Conservation (phyloP, 2,888 invertebrate species). For the Camptogramma bilineatum region DNA sequence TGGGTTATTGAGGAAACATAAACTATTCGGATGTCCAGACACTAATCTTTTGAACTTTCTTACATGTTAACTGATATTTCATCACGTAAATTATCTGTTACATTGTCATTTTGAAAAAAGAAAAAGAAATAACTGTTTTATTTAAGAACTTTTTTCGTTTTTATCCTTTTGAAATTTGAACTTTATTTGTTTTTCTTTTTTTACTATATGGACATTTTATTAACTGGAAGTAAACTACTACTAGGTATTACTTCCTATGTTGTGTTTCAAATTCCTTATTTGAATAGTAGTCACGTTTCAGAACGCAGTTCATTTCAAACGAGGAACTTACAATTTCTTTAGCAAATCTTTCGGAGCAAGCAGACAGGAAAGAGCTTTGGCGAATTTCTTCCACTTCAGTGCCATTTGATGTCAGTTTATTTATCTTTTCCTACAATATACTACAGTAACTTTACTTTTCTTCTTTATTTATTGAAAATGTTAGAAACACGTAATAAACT, state of each 20-base stretch:
- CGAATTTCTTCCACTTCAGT: constrained; percentile 22
- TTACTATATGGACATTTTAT: no score
- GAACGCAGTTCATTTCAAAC: constrained; percentile 1
- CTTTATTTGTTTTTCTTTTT: no score
- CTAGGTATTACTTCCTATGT: not conserved
- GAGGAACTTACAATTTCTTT: not conserved
- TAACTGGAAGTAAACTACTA: no score
- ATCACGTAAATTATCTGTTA: constrained; percentile 15
- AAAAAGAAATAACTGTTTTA: not conserved
- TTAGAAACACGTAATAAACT: constrained; percentile 27
- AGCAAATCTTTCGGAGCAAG: constrained; percentile 16
- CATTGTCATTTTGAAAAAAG: not conserved
- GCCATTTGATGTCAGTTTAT: not conserved
- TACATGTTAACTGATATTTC: constrained; percentile 24
- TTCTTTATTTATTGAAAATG: not conserved
- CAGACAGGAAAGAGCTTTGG: constrained; percentile 24
- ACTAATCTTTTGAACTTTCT: constrained; percentile 37
- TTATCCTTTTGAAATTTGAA: no score
- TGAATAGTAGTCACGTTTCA: constrained; percentile 4
- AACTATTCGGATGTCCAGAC: constrained; percentile 46
- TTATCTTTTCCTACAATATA: not conserved
- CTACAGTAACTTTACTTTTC: not conserved
- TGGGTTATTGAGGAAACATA: constrained; percentile 56
- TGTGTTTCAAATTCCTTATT: constrained; percentile 1
- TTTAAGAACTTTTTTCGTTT: no score